Base-by-base conservation (phyloP, 2,113 vertebrate genomes). In the Cyphomyrus plagiostoma region DNA sequence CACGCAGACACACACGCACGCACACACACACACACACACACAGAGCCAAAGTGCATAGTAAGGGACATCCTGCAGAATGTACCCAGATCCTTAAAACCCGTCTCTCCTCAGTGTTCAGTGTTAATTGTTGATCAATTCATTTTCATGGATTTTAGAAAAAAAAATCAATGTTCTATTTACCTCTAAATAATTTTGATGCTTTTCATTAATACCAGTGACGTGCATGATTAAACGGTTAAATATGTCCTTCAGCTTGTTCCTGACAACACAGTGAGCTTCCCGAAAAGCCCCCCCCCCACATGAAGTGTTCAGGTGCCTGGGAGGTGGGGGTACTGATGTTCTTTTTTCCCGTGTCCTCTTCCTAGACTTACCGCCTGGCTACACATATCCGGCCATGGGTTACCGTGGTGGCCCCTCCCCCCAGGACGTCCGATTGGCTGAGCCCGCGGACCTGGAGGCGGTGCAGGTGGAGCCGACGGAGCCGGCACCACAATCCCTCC, bases 311-410 rank as follows among this genome's bases (percentile, higher is more conserved):
- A 35, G 70, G 30, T 77, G 70, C 66, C 26, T 35, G 13, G n/a
- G 23, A n/a, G 30, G 35, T n/a, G 4, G 7, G 17, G 42, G 35
- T 35, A 1, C 15, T 70, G 1, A 46, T 58, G 48, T 26, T n/a
- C 42, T 35, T 21, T 13, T 46, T 1, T 88, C 49, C 92, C 83
- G 89, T 53, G 74, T 58, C 58, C 11, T 89, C 5, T 35, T 87
- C 88, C 8, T 93, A 99, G 98, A 98, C 91, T 93, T 98, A 84
- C 97, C 97, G 90, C 97, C 97, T 4, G 95, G 97, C 66, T 97
- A 97, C 90, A 92, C 93, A 88, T 97, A 96, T 93, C 96, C 97
- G 9, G 89, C 93, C 91, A 92, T 96, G 93, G 96, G 95, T 91
- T 98, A 97, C 94, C 95, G 97, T 88, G 94, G 96, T 2, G 94